Evolutionary conservation across 2,797 vertebrate genomes (phyloP).

Genomic region (Sebastes reedi): DNA sequence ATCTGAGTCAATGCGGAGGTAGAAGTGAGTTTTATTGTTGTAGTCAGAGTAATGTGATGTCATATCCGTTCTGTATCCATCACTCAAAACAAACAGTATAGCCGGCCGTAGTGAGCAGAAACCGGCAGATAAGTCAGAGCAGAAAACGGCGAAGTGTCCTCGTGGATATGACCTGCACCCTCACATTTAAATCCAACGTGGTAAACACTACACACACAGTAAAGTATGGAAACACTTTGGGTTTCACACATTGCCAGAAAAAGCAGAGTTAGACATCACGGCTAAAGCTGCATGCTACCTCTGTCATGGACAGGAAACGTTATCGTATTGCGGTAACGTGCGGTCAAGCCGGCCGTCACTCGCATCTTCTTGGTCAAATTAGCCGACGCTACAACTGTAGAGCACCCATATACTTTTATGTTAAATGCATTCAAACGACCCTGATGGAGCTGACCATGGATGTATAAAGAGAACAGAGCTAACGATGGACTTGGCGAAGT

Average conservation of each 20-base stretch:
- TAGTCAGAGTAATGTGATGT: not conserved
- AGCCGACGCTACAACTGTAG: not conserved
- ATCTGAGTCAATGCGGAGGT: not conserved
- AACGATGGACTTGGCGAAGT: no score
- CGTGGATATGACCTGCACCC: no score
- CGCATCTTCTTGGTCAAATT: no score
- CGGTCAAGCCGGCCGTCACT: rapidly evolving
- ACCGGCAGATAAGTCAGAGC: no score
- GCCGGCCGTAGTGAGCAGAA: no score
- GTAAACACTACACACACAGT: not conserved
- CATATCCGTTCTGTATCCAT: not conserved
- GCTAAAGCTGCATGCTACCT: not conserved
- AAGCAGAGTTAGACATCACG: no score
- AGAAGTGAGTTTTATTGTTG: not conserved
- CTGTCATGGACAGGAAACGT: not conserved
- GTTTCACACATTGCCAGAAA: no score
- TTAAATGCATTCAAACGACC: no score
- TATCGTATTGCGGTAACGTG: not conserved
- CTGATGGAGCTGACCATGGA: no score
- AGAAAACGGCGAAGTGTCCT: no score
- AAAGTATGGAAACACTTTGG: not conserved
- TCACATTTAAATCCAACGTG: not conserved
- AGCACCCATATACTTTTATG: not conserved
- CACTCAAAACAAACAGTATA: not conserved
- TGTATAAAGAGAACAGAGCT: no score